phyloP scores from a whole-genome alignment of 1,140 invertebrate genomes.

The Drosophila sechellia region DNA sequence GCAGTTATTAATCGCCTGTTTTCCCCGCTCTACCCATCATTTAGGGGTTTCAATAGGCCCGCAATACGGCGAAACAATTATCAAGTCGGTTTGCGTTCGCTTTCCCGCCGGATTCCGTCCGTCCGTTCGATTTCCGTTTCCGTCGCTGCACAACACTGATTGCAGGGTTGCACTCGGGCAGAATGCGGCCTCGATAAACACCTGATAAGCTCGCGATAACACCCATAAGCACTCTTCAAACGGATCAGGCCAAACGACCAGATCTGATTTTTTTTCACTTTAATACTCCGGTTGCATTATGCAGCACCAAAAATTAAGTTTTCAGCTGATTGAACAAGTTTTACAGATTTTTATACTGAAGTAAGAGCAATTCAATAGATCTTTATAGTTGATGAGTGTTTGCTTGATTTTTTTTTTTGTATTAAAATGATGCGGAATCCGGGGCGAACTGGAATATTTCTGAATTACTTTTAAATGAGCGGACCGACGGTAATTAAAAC shows the following conservation, averaged over 20 bases:
- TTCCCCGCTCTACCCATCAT: constrained; percentile 8
- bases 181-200: constrained; percentile 10
- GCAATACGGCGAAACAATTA: constrained; percentile 53
- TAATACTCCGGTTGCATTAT: neutral
- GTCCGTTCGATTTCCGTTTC: constrained; percentile 8
- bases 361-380: no score
- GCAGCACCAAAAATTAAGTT: no score
- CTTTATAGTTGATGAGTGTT: no score
- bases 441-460: no score
- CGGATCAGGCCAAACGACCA: neutral
- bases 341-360: no score
- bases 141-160: constrained; percentile 37
- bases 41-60: constrained; percentile 35
- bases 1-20: constrained; percentile 43
- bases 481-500: no score
- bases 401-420: no score
- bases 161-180: constrained; percentile 14
- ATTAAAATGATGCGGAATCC: no score
- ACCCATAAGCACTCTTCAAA: constrained; percentile 15
- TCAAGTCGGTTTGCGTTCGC: constrained; percentile 51
- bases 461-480: no score
- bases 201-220: constrained; percentile 2
- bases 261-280: neutral
- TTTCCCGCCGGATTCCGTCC: constrained; percentile 39
- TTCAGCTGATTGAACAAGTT: no score